These are phyloP conservation scores for Syrrhaptes paradoxus DNA, from an alignment of 2,113 vertebrate genomes.

Conservation along the genomic window DNA sequence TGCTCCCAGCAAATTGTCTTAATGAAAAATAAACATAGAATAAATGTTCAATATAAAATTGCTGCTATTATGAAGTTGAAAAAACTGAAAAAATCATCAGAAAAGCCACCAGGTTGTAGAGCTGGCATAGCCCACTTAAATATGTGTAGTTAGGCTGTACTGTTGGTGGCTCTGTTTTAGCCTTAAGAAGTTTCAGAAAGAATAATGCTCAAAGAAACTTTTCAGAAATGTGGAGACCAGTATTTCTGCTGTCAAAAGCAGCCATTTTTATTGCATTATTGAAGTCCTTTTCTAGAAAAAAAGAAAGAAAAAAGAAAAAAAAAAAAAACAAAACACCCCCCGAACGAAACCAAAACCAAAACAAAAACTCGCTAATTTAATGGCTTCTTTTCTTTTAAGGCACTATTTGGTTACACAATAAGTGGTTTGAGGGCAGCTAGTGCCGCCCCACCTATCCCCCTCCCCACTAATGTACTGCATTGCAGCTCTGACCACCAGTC, in stretches of 20 bases:
- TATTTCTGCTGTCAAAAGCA: not conserved
- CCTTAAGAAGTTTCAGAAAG: not conserved
- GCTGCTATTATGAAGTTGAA: not conserved
- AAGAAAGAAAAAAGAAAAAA: no score
- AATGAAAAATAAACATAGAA: not conserved
- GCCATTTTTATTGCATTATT: not conserved
- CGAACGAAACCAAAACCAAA: not conserved
- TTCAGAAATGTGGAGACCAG: not conserved
- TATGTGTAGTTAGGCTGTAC: not conserved
- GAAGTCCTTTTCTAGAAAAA: not conserved
- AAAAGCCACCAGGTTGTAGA: not conserved
- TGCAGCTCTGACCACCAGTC: not conserved
- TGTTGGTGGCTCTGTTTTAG: not conserved
- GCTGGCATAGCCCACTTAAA: not conserved
- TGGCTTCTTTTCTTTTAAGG: not conserved
- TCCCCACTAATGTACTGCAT: not conserved
- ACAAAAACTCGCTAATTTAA: not conserved
- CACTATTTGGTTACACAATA: not conserved
- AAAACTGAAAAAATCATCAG: not conserved
- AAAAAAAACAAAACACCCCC: no score
- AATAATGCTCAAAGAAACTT: not conserved
- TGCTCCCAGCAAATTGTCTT: not conserved
- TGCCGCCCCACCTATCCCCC: not conserved
- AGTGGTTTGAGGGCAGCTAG: not conserved
- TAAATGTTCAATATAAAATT: not conserved